Conservation (phyloP, 2,797 vertebrate genomes). For the Meda fulgida region DNA sequence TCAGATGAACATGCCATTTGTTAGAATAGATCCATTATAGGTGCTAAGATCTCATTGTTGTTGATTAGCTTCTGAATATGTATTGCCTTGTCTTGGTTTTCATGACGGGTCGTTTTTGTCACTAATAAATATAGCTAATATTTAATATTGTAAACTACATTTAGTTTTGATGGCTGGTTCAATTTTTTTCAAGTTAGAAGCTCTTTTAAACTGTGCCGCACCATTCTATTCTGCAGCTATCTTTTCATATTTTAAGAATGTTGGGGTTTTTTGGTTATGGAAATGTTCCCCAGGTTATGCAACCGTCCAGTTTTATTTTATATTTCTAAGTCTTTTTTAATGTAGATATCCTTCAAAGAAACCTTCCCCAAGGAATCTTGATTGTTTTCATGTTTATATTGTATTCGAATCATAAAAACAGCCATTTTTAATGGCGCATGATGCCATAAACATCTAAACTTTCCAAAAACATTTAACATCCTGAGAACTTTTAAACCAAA, state of each 20-base stretch:
- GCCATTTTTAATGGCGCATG: background rate
- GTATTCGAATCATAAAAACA: background rate
- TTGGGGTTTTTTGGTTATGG: background rate
- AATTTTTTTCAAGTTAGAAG: background rate
- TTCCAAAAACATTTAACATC: background rate
- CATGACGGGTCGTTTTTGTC: background rate
- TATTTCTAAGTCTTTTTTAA: background rate
- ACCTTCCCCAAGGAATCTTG: background rate
- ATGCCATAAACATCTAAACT: background rate
- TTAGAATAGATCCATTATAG: background rate
- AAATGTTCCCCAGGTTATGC: background rate
- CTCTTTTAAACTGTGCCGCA: background rate
- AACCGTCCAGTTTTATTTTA: background rate
- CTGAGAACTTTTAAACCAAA: background rate
- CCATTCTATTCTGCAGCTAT: background rate
- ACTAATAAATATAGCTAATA: background rate
- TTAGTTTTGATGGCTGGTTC: no score
- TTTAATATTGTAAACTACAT: background rate
- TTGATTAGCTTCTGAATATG: background rate
- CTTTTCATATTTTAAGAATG: no score
- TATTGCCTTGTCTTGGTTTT: background rate
- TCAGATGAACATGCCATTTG: background rate
- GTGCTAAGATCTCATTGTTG: background rate
- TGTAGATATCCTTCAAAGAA: background rate
- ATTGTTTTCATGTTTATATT: background rate